Conservation (phyloP, 2,797 vertebrate genomes). For the Poliocrania exsul region DNA sequence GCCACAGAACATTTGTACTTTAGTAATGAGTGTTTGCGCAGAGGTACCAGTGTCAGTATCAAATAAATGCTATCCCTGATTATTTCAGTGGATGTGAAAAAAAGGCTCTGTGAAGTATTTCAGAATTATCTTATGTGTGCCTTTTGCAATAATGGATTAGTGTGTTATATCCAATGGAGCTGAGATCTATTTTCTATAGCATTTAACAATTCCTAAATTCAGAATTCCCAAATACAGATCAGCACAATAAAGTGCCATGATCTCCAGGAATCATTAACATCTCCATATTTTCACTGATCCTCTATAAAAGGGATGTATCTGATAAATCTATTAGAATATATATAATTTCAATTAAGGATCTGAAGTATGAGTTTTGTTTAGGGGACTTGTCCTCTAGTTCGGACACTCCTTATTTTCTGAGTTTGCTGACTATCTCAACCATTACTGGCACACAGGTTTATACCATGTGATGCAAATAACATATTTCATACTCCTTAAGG, state of each 20-base stretch:
- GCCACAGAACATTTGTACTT: background rate
- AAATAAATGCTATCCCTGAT: background rate
- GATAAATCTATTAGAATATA: background rate
- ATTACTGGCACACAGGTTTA: conserved; percentile 28
- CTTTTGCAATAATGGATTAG: background rate
- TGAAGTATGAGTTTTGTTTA: background rate
- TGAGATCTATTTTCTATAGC: background rate
- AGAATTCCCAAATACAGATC: background rate
- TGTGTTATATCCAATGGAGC: background rate
- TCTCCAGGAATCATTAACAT: background rate
- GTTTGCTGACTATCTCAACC: background rate
- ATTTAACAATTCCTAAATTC: background rate
- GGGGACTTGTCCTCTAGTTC: background rate
- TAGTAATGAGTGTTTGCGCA: background rate
- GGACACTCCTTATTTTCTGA: background rate
- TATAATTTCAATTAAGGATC: background rate
- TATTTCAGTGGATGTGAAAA: background rate
- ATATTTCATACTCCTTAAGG: conserved; percentile 45
- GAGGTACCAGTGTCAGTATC: background rate
- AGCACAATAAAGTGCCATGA: background rate
- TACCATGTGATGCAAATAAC: conserved; percentile 15
- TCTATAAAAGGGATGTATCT: background rate
- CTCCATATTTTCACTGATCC: background rate
- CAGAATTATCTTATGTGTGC: background rate
- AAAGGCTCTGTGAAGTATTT: background rate